Conservation (phyloP, 2,888 invertebrate species). For the Salticus scenicus region DNA sequence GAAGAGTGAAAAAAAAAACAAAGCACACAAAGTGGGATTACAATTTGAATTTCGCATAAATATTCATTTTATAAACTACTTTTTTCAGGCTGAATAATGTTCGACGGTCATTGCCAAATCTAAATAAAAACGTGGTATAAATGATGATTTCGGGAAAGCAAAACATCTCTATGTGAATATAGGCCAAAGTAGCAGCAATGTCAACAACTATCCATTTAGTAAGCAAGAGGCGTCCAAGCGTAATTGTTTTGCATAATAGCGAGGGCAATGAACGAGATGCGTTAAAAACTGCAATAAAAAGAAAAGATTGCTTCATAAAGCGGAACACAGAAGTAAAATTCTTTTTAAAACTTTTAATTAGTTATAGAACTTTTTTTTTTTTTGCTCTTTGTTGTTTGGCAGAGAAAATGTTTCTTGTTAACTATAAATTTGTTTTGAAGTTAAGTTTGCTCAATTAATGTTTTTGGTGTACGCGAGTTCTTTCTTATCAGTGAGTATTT, state of each 20-base stretch:
- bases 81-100: not conserved
- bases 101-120: not conserved
- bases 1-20: no score
- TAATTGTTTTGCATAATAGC: not conserved
- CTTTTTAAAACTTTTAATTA: no score
- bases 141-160: not conserved
- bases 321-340: not conserved
- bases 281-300: not conserved
- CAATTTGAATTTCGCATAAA: no score
- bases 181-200: not conserved
- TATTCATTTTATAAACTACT: no score
- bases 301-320: not conserved
- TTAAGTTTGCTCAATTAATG: no score
- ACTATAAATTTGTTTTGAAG: no score
- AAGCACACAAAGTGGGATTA: no score
- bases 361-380: no score
- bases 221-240: not conserved
- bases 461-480: no score
- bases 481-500: no score
- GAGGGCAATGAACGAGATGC: not conserved
- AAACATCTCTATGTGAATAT: not conserved
- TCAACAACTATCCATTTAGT: not conserved
- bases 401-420: no score
- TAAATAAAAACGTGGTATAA: not conserved
- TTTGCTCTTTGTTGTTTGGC: no score